Evolutionary conservation across 2,888 invertebrate genomes (phyloP).

Genomic region (Andrena trimmerana): DNA sequence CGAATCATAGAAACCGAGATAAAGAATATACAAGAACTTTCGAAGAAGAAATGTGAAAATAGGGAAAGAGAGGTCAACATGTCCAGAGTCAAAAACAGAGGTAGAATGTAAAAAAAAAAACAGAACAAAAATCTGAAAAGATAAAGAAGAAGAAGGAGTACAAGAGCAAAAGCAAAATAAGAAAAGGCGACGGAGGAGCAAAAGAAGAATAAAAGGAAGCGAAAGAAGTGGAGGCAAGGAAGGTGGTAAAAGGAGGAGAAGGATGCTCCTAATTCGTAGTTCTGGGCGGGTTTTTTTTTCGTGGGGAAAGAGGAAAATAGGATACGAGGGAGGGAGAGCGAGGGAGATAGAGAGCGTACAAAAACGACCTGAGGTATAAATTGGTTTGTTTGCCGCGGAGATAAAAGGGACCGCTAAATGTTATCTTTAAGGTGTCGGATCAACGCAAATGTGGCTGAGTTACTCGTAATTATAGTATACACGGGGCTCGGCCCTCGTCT

Average conservation of each 20-base stretch:
- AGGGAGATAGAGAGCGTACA: slow-evolving; percentile 83
- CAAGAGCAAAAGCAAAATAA: neutral
- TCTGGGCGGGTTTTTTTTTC: slow-evolving; percentile 75
- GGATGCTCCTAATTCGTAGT: slow-evolving; percentile 76
- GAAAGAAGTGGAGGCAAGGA: slow-evolving; percentile 10
- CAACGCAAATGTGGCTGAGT: slow-evolving; percentile 86
- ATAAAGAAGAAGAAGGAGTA: neutral
- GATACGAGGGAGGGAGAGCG: neutral
- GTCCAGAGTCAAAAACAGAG: no score
- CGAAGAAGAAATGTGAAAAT: no score
- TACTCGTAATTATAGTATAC: slow-evolving; percentile 85
- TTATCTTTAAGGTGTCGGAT: slow-evolving; percentile 86
- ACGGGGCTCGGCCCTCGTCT: slow-evolving; percentile 78
- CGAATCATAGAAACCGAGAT: no score
- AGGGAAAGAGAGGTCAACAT: no score
- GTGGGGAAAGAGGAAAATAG: slow-evolving; percentile 22
- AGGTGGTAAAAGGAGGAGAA: slow-evolving; percentile 73
- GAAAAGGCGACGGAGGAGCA: neutral
- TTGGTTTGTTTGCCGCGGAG: slow-evolving; percentile 85
- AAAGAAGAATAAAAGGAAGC: slow-evolving; percentile 18
- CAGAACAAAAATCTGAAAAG: slow-evolving; percentile 26
- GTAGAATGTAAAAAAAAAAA: neutral
- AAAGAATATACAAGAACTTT: no score
- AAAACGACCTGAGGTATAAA: slow-evolving; percentile 86
- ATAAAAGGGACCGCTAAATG: slow-evolving; percentile 86